These are phyloP conservation scores for Macrosoma leucophasiata DNA, from an alignment of 2,888 invertebrate genomes.

Conservation along the genomic window DNA sequence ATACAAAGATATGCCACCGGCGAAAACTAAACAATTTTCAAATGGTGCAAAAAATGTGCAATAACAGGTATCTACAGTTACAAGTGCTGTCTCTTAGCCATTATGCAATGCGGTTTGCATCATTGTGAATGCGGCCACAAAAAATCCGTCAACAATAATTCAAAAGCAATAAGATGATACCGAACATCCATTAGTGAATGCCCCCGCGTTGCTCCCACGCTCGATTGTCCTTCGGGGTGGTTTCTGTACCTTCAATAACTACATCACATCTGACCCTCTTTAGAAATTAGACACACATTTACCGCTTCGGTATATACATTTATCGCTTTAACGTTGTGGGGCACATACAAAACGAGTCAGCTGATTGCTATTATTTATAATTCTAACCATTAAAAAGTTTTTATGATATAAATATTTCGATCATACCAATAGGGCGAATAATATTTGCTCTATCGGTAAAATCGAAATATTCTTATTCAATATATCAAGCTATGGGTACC, in stretches of 20 bases:
- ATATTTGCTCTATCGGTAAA: too few species aligned
- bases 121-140: constrained; percentile 43
- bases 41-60: constrained; percentile 41
- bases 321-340: too few species aligned
- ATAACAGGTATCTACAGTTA: constrained; percentile 33
- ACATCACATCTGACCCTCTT: constrained; percentile 14
- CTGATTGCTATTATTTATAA: too few species aligned
- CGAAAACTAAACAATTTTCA: constrained; percentile 27
- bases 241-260: constrained; percentile 34
- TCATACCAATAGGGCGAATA: too few species aligned
- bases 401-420: too few species aligned
- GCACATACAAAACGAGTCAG: too few species aligned
- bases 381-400: too few species aligned
- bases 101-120: constrained; percentile 48
- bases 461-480: too few species aligned
- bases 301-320: constrained; percentile 3
- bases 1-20: too few species aligned
- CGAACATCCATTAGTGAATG: constrained; percentile 55
- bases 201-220: constrained; percentile 65
- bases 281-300: constrained; percentile 9
- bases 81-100: constrained; percentile 30
- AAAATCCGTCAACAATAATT: constrained; percentile 54
- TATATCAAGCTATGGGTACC: too few species aligned
- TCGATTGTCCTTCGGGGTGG: constrained; percentile 47
- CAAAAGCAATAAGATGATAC: constrained; percentile 64